phyloP scores from a whole-genome alignment of 2,113 vertebrate species.

The Phainopepla nitens region DNA sequence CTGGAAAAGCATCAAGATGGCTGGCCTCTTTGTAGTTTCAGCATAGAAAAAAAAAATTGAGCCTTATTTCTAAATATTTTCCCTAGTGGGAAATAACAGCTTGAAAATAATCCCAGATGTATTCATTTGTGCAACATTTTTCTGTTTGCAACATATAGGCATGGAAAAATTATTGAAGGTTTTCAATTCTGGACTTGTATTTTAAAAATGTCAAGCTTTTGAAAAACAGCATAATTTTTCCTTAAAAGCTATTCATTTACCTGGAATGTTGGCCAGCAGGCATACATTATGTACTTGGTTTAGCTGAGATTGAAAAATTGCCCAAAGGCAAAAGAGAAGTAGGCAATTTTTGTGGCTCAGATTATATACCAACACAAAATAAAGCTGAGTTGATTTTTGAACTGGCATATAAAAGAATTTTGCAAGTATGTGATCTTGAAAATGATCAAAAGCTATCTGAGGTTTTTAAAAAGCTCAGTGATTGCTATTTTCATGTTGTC shows the following conservation, averaged over 20 bases:
- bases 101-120: slow-evolving; percentile 86
- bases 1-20: slow-evolving; percentile 80
- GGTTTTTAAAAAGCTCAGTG: background rate
- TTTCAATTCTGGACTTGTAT: slow-evolving; percentile 78
- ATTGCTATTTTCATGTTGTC: background rate
- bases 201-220: slow-evolving; percentile 79
- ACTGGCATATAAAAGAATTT: slow-evolving; percentile 38
- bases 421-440: background rate
- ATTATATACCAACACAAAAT: slow-evolving; percentile 60
- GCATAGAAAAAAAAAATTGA: slow-evolving; percentile 64
- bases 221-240: slow-evolving; percentile 79
- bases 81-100: slow-evolving; percentile 80
- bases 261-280: slow-evolving; percentile 79
- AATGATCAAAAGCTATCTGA: slow-evolving; percentile 5
- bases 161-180: slow-evolving; percentile 78
- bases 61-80: slow-evolving; percentile 80
- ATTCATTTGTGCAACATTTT: slow-evolving; percentile 79
- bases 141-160: slow-evolving; percentile 75
- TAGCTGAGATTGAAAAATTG: slow-evolving; percentile 77
- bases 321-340: slow-evolving; percentile 66
- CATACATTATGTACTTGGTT: slow-evolving; percentile 76
- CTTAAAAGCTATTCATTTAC: slow-evolving; percentile 81
- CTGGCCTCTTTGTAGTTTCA: slow-evolving; percentile 79
- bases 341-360: slow-evolving; percentile 68
- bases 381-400: slow-evolving; percentile 42